Percentiles rank a stretch among this genome's conserved stretches.
Conservation (phyloP, 2,888 invertebrate species). For the Stratiomys singularior region DNA sequence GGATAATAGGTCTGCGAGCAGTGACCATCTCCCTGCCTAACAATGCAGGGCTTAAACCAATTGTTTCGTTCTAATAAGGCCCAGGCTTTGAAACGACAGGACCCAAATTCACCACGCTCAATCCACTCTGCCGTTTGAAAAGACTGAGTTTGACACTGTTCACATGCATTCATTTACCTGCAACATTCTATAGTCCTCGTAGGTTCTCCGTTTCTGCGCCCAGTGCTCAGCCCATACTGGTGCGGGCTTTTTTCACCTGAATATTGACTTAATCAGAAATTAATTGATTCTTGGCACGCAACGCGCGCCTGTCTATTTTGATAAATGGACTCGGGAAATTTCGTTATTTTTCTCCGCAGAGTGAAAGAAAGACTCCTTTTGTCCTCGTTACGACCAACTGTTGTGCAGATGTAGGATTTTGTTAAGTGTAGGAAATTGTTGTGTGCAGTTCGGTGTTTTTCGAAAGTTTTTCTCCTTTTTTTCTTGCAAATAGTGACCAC, state of each 20-base stretch:
- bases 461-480: background rate
- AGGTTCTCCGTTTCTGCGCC: background rate
- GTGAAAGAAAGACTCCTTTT: slow-evolving; percentile 47
- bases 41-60: too few relatives aligned
- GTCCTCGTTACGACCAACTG: slow-evolving; percentile 38
- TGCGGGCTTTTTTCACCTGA: slow-evolving; percentile 50
- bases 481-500: too few relatives aligned
- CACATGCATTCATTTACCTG: background rate
- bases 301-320: slow-evolving; percentile 55
- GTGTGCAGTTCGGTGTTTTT: background rate
- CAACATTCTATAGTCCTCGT: slow-evolving; percentile 31
- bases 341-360: too few relatives aligned
- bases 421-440: background rate
- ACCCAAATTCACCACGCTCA: too few relatives aligned
- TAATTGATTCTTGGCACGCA: slow-evolving; percentile 56
- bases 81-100: too few relatives aligned
- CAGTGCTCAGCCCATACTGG: slow-evolving; percentile 2
- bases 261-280: slow-evolving; percentile 56
- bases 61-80: too few relatives aligned
- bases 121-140: too few relatives aligned
- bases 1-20: too few relatives aligned
- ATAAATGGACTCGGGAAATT: slow-evolving; percentile 55
- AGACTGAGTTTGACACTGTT: background rate
- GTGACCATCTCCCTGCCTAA: too few relatives aligned
- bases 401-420: slow-evolving; percentile 17